phyloP scores from a whole-genome alignment of 2,888 invertebrate species.

The Flexamia atlantica region DNA sequence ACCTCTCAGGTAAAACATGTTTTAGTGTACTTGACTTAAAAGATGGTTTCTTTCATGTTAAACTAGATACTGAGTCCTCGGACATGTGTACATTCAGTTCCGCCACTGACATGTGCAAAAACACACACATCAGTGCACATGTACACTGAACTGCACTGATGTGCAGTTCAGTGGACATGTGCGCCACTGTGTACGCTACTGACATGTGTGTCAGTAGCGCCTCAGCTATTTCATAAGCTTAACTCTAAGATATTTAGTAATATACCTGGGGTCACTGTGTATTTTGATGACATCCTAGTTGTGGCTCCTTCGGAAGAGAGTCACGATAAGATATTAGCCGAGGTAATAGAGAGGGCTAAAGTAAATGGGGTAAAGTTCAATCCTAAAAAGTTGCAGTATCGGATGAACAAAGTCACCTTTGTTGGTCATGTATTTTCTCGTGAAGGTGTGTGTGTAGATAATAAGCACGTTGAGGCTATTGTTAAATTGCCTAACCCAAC shows the following conservation, averaged over 20 bases:
- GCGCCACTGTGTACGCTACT: conserved; percentile 19
- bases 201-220: conserved; percentile 51
- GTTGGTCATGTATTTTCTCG: not conserved
- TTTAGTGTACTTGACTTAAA: conserved; percentile 27
- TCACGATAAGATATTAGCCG: not conserved
- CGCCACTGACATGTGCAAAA: not conserved
- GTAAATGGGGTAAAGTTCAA: too few relatives aligned
- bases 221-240: conserved; percentile 68
- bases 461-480: conserved; percentile 15
- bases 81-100: conserved; percentile 42
- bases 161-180: too few relatives aligned
- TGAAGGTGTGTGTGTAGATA: conserved; percentile 41
- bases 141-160: too few relatives aligned
- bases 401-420: too few relatives aligned
- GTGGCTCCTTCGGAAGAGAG: conserved; percentile 66
- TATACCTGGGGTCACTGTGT: conserved; percentile 68
- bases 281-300: conserved; percentile 70
- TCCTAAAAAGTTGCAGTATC: too few relatives aligned
- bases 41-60: conserved; percentile 30
- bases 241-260: conserved; percentile 66
- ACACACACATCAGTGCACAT: too few relatives aligned
- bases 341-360: too few relatives aligned
- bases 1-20: not conserved
- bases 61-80: conserved; percentile 12
- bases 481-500: not conserved